Conservation (phyloP, 2,797 vertebrate genomes). For the Cuniculus paca region DNA sequence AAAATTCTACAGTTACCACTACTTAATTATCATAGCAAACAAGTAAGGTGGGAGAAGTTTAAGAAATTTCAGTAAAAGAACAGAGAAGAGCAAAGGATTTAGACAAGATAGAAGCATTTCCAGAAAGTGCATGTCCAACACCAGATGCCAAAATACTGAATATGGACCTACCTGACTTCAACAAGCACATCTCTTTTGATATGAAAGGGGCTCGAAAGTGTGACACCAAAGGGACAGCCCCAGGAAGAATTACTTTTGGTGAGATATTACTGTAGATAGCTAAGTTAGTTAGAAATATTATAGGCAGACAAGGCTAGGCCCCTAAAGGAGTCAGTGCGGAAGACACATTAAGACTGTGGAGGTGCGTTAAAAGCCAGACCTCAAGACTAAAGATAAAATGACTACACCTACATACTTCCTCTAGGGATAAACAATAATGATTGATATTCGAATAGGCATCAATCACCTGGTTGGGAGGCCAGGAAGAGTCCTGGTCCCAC, state of each 20-base stretch:
- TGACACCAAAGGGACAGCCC: background rate
- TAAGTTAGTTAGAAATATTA: too few relatives aligned
- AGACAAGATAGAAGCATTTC: background rate
- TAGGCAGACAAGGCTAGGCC: too few relatives aligned
- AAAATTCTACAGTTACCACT: background rate
- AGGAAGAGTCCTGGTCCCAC: too few relatives aligned
- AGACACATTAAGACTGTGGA: too few relatives aligned
- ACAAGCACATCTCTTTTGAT: background rate
- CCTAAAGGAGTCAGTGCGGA: too few relatives aligned
- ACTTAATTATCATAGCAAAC: background rate
- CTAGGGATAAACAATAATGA: too few relatives aligned
- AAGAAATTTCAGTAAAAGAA: background rate
- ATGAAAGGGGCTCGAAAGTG: background rate
- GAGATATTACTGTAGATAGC: background rate
- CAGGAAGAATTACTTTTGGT: background rate
- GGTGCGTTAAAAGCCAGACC: too few relatives aligned
- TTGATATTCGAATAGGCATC: too few relatives aligned
- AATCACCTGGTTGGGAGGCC: too few relatives aligned
- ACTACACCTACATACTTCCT: too few relatives aligned
- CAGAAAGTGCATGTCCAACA: background rate
- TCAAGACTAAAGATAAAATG: too few relatives aligned
- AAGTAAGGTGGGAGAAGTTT: background rate
- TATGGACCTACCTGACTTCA: background rate
- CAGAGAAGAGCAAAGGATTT: background rate
- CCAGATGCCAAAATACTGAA: background rate